Percentiles rank a stretch among this genome's conserved stretches.
Conservation (phyloP, 2,797 vertebrate species). For the Poeciliopsis presidionis region DNA sequence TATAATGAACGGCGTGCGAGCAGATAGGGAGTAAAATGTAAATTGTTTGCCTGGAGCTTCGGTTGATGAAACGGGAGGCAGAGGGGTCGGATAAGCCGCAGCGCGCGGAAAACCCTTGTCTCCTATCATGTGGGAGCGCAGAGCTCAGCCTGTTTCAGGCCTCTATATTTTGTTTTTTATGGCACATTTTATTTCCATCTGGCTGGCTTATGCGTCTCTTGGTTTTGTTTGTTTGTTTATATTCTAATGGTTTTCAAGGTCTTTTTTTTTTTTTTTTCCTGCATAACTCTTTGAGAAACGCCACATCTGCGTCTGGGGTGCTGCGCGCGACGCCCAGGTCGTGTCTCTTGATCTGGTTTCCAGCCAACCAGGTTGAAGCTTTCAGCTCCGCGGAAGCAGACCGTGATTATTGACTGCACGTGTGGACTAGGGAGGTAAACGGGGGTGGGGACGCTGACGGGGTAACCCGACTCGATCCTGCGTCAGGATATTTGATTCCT, state of each 20-base stretch:
- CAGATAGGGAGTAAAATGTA: conserved; percentile 56
- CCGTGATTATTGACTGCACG: neutral
- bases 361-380: conserved; percentile 31
- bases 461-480: neutral
- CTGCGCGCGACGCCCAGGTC: conserved; percentile 14
- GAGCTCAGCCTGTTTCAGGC: conserved; percentile 35
- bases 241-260: conserved; percentile 67
- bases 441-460: neutral
- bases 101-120: conserved; percentile 64
- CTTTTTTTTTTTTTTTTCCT: conserved; percentile 51
- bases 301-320: conserved; percentile 41
- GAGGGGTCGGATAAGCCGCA: conserved; percentile 50
- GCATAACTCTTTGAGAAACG: conserved; percentile 34
- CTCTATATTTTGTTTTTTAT: conserved; percentile 40
- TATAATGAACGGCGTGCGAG: conserved; percentile 64
- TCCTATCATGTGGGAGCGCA: conserved; percentile 61
- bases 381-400: conserved; percentile 26
- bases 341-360: conserved; percentile 40
- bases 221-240: conserved; percentile 73
- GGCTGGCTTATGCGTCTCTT: conserved; percentile 55
- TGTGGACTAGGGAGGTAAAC: neutral
- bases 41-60: conserved; percentile 66
- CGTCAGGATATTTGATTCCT: conserved; percentile 33
- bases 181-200: conserved; percentile 59
- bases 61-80: conserved; percentile 59